Conservation (phyloP, 2,797 vertebrate genomes). For the Muscicapa striata region DNA sequence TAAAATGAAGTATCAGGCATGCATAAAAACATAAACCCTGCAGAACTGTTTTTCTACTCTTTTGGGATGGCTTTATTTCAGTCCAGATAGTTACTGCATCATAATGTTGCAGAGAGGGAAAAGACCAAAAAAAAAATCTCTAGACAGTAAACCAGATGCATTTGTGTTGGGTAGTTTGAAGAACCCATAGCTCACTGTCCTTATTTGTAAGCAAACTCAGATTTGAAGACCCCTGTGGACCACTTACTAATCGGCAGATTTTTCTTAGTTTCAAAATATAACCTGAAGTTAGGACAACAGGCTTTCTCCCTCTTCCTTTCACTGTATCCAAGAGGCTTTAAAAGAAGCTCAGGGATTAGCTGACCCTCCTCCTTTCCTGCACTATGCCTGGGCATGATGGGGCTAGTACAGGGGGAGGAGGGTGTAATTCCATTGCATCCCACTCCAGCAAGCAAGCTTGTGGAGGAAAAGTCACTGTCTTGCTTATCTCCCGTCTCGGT, state of each 20-base stretch:
- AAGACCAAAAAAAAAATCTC: background rate
- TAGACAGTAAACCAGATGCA: background rate
- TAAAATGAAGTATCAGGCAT: background rate
- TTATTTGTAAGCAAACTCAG: background rate
- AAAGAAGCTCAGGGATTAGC: background rate
- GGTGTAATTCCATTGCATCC: slow-evolving; percentile 28
- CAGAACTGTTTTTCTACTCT: background rate
- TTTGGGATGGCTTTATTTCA: background rate
- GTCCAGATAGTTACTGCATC: background rate
- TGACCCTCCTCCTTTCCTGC: slow-evolving; percentile 8
- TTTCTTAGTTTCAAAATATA: background rate
- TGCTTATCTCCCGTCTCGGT: slow-evolving; percentile 29
- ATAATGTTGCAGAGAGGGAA: background rate
- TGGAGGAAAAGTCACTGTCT: slow-evolving; percentile 54
- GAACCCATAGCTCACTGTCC: background rate
- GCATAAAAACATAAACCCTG: background rate
- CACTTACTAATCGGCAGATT: background rate
- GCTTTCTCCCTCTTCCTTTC: background rate
- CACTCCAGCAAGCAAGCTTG: slow-evolving; percentile 14
- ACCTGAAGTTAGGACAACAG: background rate
- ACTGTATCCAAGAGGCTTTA: background rate
- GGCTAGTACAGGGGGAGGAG: slow-evolving; percentile 19
- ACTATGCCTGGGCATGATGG: background rate
- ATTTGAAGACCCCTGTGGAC: background rate
- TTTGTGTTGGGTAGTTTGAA: background rate